A percentile compares a stretch with the other conserved stretches of the same genome.
Conservation (phyloP, 2,113 vertebrate species). For the Ammodytes dubius region DNA sequence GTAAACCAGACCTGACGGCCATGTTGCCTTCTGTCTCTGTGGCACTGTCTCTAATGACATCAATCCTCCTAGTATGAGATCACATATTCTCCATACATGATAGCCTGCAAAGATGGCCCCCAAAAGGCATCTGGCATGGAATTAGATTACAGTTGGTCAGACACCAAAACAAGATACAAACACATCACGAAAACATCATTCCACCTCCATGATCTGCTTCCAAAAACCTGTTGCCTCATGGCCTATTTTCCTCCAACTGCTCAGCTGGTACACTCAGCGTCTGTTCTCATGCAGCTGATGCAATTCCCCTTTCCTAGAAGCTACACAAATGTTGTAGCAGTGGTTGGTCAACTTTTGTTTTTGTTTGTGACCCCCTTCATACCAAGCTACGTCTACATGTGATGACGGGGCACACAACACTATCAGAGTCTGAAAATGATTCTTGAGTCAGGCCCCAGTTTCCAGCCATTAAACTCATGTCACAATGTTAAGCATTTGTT, state of each 20-base stretch:
- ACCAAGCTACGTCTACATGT: not conserved
- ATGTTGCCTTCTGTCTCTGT: slow-evolving; percentile 8
- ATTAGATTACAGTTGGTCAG: slow-evolving; percentile 45
- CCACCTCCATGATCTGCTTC: slow-evolving; percentile 12
- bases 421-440: not conserved
- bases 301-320: slow-evolving; percentile 18
- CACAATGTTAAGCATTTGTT: not conserved
- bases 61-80: slow-evolving; percentile 11
- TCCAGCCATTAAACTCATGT: not conserved
- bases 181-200: slow-evolving; percentile 39
- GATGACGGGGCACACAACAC: not conserved
- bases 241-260: not conserved
- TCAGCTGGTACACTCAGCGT: slow-evolving; percentile 37
- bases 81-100: slow-evolving; percentile 32
- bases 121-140: slow-evolving; percentile 39
- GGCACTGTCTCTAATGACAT: slow-evolving; percentile 13
- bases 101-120: slow-evolving; percentile 31
- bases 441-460: not conserved
- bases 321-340: not conserved
- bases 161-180: slow-evolving; percentile 61
- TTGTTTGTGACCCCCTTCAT: not conserved
- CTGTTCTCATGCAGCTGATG: slow-evolving; percentile 20
- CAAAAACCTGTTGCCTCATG: slow-evolving; percentile 47
- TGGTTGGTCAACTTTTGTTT: slow-evolving; percentile 10
- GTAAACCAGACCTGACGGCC: slow-evolving; percentile 14